Percentiles rank a stretch among this genome's conserved stretches.
These are phyloP conservation scores for Ramazzottius varieornatus DNA, from an alignment of 2,888 invertebrate genomes.

Conservation along the genomic window DNA sequence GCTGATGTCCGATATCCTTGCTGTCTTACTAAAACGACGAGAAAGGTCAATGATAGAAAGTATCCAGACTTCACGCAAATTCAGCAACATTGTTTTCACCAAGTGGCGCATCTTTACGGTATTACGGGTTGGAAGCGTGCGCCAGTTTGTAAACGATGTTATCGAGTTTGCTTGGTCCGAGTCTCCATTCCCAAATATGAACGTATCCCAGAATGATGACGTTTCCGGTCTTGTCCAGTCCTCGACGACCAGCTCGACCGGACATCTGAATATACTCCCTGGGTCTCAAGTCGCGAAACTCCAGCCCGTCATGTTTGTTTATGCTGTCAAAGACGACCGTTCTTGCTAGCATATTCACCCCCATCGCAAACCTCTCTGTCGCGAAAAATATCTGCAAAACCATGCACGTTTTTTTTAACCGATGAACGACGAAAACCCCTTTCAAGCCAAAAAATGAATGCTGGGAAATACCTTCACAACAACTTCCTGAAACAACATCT, in stretches of 20 bases:
- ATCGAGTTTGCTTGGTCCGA: too few relatives aligned
- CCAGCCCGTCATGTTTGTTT: constrained; percentile 63
- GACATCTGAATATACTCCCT: constrained; percentile 98
- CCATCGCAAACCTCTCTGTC: constrained; percentile 99
- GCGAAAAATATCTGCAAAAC: constrained; percentile 83
- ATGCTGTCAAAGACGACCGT: constrained; percentile 86
- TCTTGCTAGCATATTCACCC: constrained; percentile 95
- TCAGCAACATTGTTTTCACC: too few relatives aligned
- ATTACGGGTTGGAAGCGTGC: too few relatives aligned
- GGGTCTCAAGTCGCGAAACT: constrained; percentile 45
- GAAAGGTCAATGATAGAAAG: too few relatives aligned
- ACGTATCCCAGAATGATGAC: constrained; percentile 78
- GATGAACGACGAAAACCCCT: too few relatives aligned
- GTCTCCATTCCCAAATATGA: too few relatives aligned
- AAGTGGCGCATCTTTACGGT: too few relatives aligned
- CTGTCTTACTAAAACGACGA: constrained; percentile 40
- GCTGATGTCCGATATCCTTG: neutral
- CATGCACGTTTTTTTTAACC: too few relatives aligned
- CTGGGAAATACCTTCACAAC: constrained; percentile 48
- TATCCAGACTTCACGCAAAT: too few relatives aligned
- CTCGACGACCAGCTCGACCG: constrained; percentile 77
- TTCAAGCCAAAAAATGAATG: too few relatives aligned
- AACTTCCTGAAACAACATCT: constrained; percentile 77
- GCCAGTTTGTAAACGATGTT: too few relatives aligned
- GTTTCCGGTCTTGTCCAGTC: constrained; percentile 70